Conservation (phyloP, 2,113 vertebrate species). For the Triplophysa tibetana region DNA sequence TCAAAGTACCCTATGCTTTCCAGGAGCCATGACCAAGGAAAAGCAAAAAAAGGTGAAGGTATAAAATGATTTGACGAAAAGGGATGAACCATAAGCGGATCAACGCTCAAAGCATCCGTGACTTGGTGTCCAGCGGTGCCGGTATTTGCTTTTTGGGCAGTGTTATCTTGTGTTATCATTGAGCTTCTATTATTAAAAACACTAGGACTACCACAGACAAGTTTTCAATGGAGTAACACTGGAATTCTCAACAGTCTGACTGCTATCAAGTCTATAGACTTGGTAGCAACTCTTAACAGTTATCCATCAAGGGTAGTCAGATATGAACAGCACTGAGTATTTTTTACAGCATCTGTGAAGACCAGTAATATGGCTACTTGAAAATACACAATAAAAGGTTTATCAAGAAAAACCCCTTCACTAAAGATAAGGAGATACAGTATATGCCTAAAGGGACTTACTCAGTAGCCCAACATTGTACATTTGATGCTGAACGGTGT, state of each 20-base stretch:
- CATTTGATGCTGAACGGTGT: background rate
- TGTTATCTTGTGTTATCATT: conserved; percentile 3
- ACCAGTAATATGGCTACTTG: conserved; percentile 1
- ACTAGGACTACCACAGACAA: background rate
- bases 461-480: background rate
- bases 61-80: conserved; percentile 16
- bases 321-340: background rate
- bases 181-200: conserved; percentile 12
- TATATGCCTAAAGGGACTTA: conserved; percentile 29
- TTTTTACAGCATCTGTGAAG: conserved; percentile 1
- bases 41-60: background rate
- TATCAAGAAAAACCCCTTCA: background rate
- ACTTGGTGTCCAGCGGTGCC: background rate
- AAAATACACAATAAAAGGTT: too few relatives aligned
- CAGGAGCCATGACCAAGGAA: background rate
- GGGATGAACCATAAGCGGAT: conserved; percentile 13
- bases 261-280: background rate
- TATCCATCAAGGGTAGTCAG: background rate
- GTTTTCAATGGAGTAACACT: conserved; percentile 10
- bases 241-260: background rate
- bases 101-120: background rate
- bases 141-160: conserved; percentile 3
- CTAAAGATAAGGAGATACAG: background rate
- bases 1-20: conserved; percentile 6
- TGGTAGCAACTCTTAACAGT: background rate